Evolutionary conservation across 2,113 vertebrate species (phyloP), one percentile per base, ranked within the genome.

Genomic region (Dicaeum eximium): DNA sequence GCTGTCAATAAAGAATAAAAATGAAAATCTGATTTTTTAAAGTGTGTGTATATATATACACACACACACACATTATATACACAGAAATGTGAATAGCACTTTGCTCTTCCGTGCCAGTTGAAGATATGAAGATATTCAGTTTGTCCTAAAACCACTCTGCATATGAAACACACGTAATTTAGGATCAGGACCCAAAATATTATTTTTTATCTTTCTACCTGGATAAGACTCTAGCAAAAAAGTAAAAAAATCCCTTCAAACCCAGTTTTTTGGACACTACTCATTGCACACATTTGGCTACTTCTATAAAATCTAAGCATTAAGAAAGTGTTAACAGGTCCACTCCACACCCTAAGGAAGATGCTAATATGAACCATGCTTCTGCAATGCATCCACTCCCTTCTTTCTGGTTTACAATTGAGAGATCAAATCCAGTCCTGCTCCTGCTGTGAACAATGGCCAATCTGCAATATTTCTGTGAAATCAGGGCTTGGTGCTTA

Each of bases 361-460:
- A 95, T 94, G 84, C 45, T 94, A 95, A 95, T 95, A 73, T 50
- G 57, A 92, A 94, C 88, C 84, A 95, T 89, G 57, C n/a, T 82
- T 90, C 84, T 91, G 81, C 79, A 92, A 79, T 38, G 35, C 50
- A 80, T 82, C 66, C 95, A 82, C 91, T 91, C 91, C 84, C 81
- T 93, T 87, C 60, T 60, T 95, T 92, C 86, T 93, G 83, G 56
- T 91, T 95, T 89, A 84, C 80, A 96, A 81, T 33, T 79, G 80
- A 91, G 86, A 93, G 67, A 86, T 69, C 71, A 28, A 95, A 94
- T 78, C 64, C 90, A 96, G 85, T 53, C 58, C 79, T 7, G 3
- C 81, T 93, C 94, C 90, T 80, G 88, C 92, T 96, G 94, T 94
- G 94, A 95, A 96, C 87, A 96, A 97, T 86, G 62, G 92, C 31